Conservation (phyloP, 2,888 invertebrate species). For the Sialis fuliginosa region DNA sequence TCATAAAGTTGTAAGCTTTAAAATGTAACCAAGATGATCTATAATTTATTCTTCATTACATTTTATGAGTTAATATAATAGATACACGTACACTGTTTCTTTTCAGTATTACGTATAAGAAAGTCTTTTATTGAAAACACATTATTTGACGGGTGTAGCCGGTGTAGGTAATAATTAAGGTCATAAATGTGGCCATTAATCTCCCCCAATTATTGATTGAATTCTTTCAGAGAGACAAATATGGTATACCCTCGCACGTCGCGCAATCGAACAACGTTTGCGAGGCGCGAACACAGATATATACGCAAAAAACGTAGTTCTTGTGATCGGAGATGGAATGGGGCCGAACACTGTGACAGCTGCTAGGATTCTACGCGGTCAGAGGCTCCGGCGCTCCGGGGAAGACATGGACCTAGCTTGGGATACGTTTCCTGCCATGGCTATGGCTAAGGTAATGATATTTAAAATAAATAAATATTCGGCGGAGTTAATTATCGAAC, state of each 20-base stretch:
- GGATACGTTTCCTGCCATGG: conserved; percentile 54
- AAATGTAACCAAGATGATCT: no score
- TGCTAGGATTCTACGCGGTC: conserved; percentile 48
- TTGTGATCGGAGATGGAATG: conserved; percentile 68
- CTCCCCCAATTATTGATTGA: background rate
- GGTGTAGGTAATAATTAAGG: no score
- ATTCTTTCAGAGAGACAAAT: background rate
- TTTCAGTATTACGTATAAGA: no score
- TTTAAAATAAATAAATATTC: no score
- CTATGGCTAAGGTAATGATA: conserved; percentile 41
- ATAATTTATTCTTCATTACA: no score
- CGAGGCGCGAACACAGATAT: background rate
- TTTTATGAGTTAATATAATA: no score
- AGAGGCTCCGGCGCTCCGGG: conserved; percentile 35
- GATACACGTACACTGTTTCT: no score
- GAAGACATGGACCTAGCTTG: conserved; percentile 49
- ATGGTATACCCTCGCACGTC: conserved; percentile 1
- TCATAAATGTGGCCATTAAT: background rate
- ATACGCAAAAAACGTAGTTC: conserved; percentile 38
- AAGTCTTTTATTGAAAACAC: no score
- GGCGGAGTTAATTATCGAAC: no score
- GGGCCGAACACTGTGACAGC: conserved; percentile 54
- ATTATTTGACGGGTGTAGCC: no score
- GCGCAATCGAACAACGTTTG: conserved; percentile 2
- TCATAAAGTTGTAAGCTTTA: no score